Conservation (phyloP, 2,888 invertebrate genomes). For the Agrilus mali region DNA sequence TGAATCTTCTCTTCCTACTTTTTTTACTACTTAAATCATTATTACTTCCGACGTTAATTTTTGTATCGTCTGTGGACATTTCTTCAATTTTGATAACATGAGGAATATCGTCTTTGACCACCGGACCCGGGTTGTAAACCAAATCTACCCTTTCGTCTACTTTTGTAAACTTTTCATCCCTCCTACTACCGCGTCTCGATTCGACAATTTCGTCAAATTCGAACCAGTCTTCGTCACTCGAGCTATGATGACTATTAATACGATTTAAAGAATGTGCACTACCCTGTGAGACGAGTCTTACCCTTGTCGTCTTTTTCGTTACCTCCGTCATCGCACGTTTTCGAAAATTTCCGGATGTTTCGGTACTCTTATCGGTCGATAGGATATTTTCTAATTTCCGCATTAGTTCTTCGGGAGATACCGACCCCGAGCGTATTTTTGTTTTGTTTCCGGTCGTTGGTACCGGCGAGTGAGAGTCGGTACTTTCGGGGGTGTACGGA, state of each 20-base stretch:
- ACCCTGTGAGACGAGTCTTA: constrained; percentile 17
- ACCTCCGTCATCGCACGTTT: constrained; percentile 26
- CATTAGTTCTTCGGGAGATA: constrained; percentile 52
- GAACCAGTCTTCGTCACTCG: constrained; percentile 37
- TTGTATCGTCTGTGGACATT: constrained; percentile 4
- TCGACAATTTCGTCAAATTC: constrained; percentile 26
- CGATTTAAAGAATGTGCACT: constrained; percentile 21
- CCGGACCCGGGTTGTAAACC: neutral
- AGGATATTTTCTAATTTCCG: constrained; percentile 43
- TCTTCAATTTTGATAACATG: neutral
- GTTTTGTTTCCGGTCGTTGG: constrained; percentile 31
- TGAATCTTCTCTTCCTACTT: neutral
- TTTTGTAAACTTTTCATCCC: constrained; percentile 3
- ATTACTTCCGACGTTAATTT: constrained; percentile 2
- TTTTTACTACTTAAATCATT: constrained; percentile 8
- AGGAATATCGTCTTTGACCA: neutral
- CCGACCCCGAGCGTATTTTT: constrained; percentile 25
- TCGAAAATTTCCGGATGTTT: constrained; percentile 13
- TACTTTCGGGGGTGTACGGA: constrained; percentile 74
- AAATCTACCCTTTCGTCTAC: neutral
- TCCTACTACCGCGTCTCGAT: constrained; percentile 5
- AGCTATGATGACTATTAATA: constrained; percentile 34
- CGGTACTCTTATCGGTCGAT: constrained; percentile 13
- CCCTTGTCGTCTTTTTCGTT: constrained; percentile 15
- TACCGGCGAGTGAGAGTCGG: constrained; percentile 62